Percentiles rank a stretch among this genome's conserved stretches.
These are phyloP conservation scores for Synanceia verrucosa DNA, from an alignment of 2,797 vertebrate genomes.

Conservation along the genomic window DNA sequence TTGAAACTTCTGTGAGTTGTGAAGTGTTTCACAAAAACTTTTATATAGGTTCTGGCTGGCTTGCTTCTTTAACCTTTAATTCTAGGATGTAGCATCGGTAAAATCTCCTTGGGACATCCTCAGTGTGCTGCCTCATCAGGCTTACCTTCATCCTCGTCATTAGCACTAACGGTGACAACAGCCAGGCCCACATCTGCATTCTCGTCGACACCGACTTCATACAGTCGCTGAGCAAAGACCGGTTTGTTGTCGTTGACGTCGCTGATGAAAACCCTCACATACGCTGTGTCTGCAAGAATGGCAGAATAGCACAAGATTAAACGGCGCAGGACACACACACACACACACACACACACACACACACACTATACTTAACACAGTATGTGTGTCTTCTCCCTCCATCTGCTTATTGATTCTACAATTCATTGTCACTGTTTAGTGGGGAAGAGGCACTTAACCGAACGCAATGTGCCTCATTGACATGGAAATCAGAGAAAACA, in stretches of 20 bases:
- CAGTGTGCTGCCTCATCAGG: conserved; percentile 35
- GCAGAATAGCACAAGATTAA: conserved; percentile 71
- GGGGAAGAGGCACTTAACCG: conserved; percentile 60
- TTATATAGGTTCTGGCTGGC: conserved; percentile 25
- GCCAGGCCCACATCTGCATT: conserved; percentile 88
- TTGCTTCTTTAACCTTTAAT: conserved; percentile 50
- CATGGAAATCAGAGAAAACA: conserved; percentile 59
- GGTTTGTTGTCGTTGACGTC: conserved; percentile 95
- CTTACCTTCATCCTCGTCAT: conserved; percentile 90
- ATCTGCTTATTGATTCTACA: conserved; percentile 61
- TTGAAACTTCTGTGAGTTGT: conserved; percentile 28
- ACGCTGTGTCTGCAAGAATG: conserved; percentile 86
- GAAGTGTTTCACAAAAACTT: conserved; percentile 32
- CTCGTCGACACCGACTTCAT: conserved; percentile 88
- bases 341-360: background rate
- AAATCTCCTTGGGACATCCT: conserved; percentile 21
- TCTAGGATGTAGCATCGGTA: conserved; percentile 15
- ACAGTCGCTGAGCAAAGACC: conserved; percentile 85
- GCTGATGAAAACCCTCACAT: conserved; percentile 89
- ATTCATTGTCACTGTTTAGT: conserved; percentile 57
- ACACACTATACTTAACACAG: background rate
- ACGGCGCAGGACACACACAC: conserved; percentile 7
- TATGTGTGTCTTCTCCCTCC: conserved; percentile 26
- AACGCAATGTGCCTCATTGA: conserved; percentile 53
- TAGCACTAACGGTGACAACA: conserved; percentile 87